A percentile compares a stretch with the other conserved stretches of the same genome.
phyloP scores from a whole-genome alignment of 2,888 invertebrate genomes.

The Stenolophus ochropezus region DNA sequence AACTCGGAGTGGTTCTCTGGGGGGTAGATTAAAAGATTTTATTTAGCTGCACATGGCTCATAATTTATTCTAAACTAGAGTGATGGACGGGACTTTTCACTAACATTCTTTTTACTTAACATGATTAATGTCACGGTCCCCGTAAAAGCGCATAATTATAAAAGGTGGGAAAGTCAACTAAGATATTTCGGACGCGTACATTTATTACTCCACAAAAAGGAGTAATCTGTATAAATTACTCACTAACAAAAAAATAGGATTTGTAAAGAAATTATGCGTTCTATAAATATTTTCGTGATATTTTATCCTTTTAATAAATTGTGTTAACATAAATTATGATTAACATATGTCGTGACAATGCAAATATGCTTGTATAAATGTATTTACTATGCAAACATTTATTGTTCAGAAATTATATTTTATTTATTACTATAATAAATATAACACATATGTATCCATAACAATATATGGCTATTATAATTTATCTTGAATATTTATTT shows the following conservation, averaged over 20 bases:
- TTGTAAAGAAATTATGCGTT: background rate
- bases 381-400: no score
- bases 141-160: constrained; percentile 35
- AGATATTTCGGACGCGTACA: constrained; percentile 3
- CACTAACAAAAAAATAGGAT: background rate
- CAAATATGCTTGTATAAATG: no score
- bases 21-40: constrained; percentile 43
- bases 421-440: no score
- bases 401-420: no score
- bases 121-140: constrained; percentile 39
- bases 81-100: constrained; percentile 34
- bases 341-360: no score
- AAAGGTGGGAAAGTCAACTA: background rate
- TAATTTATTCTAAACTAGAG: constrained; percentile 39
- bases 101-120: constrained; percentile 45
- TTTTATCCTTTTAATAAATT: background rate
- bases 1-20: background rate
- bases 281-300: background rate
- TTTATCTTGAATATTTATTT: no score
- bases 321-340: no score
- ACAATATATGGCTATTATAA: no score
- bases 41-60: constrained; percentile 38
- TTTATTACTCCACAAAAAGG: constrained; percentile 4
- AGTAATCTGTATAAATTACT: constrained; percentile 18
- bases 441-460: no score